A percentile compares a stretch with the other conserved stretches of the same genome.
phyloP scores from a whole-genome alignment of 2,113 vertebrate genomes.

The Ameiurus melas region DNA sequence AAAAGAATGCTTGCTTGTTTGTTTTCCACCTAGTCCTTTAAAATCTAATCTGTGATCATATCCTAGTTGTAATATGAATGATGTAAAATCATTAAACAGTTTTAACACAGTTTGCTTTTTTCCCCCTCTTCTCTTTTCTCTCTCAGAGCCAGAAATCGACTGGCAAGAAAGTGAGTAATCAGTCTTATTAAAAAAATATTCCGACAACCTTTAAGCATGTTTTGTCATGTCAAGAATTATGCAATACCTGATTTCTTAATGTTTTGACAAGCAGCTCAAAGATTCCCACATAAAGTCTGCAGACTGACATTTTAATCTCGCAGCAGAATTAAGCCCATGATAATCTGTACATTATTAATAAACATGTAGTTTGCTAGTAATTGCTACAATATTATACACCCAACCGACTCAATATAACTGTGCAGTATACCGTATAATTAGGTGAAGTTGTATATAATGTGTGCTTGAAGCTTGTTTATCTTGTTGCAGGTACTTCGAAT shows the following conservation, averaged over 20 bases:
- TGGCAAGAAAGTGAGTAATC: constrained; percentile 51
- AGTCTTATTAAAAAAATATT: not conserved
- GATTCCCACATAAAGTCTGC: not conserved
- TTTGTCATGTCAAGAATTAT: not conserved
- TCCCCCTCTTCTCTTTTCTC: not conserved
- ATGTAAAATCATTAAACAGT: not conserved
- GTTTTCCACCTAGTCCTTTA: not conserved
- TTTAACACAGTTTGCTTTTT: not conserved
- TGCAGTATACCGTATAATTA: not conserved
- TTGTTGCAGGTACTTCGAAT: constrained; percentile 53
- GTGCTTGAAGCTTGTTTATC: not conserved
- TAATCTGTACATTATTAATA: not conserved
- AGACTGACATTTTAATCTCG: not conserved
- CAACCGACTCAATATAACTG: not conserved
- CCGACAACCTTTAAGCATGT: not conserved
- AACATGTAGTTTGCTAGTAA: not conserved
- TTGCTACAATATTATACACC: not conserved
- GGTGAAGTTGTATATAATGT: not conserved
- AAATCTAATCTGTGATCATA: not conserved
- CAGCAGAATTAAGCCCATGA: not conserved
- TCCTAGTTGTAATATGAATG: not conserved
- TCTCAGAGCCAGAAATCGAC: constrained; percentile 44
- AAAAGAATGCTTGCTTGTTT: not conserved
- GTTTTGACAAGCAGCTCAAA: constrained; percentile 1
- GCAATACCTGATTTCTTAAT: not conserved